phyloP scores from a whole-genome alignment of 2,113 vertebrate genomes.

The Mystacornis crossleyi region DNA sequence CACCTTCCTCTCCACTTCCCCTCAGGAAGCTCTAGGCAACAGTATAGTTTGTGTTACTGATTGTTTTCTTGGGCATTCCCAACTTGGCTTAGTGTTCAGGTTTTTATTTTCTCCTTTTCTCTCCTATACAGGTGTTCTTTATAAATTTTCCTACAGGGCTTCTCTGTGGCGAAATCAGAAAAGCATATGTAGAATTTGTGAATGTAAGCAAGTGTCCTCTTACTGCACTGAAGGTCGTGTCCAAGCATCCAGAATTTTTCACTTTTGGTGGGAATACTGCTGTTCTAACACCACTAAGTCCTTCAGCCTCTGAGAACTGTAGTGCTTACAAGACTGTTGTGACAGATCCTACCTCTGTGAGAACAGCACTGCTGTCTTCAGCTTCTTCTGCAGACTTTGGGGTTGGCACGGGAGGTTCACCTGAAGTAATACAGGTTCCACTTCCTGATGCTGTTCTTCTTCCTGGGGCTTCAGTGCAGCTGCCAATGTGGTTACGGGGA shows the following conservation, averaged over 20 bases:
- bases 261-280: slow-evolving; percentile 89
- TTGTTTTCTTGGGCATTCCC: background rate
- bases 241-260: slow-evolving; percentile 93
- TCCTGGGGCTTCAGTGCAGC: slow-evolving; percentile 90
- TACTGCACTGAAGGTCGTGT: slow-evolving; percentile 87
- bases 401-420: slow-evolving; percentile 65
- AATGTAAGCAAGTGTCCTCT: slow-evolving; percentile 91
- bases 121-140: slow-evolving; percentile 90
- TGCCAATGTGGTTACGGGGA: slow-evolving; percentile 95
- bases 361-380: slow-evolving; percentile 73
- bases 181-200: slow-evolving; percentile 95
- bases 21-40: background rate
- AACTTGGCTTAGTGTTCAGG: background rate
- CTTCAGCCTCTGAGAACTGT: slow-evolving; percentile 88
- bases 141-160: slow-evolving; percentile 96
- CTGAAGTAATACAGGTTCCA: slow-evolving; percentile 84
- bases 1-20: background rate
- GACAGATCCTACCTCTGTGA: slow-evolving; percentile 71
- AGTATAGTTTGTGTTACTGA: background rate
- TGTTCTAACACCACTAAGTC: slow-evolving; percentile 83
- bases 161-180: slow-evolving; percentile 95
- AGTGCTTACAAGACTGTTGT: slow-evolving; percentile 93
- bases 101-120: slow-evolving; percentile 43
- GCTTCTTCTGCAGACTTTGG: slow-evolving; percentile 85
- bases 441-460: slow-evolving; percentile 82